These are phyloP conservation scores for Notarius lentiginosus DNA, from an alignment of 2,113 vertebrate genomes.

Conservation along the genomic window DNA sequence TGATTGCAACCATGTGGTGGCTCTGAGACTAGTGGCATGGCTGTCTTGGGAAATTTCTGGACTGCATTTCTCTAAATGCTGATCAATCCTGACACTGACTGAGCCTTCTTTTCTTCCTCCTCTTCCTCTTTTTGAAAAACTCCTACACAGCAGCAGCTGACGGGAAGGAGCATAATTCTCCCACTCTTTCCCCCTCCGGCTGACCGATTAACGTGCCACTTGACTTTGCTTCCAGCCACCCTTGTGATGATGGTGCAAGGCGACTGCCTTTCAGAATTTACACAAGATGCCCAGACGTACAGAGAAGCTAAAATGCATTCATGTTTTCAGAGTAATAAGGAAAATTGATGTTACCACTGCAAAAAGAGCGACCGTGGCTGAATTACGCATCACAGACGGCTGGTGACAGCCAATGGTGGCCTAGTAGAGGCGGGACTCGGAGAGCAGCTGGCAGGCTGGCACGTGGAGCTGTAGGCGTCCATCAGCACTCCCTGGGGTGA, in stretches of 20 bases:
- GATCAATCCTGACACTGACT: constrained; percentile 70
- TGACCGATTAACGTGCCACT: constrained; percentile 62
- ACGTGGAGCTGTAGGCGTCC: constrained; percentile 26
- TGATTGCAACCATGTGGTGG: constrained; percentile 60
- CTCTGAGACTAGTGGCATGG: constrained; percentile 58
- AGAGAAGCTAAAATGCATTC: constrained; percentile 58
- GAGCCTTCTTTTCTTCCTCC: constrained; percentile 53
- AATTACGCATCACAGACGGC: constrained; percentile 12
- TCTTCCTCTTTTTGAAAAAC: constrained; percentile 68
- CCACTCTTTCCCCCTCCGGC: constrained; percentile 49
- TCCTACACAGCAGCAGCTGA: constrained; percentile 66
- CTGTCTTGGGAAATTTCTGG: constrained; percentile 61
- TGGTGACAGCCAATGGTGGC: constrained; percentile 7
- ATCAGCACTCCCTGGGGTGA: constrained; percentile 22
- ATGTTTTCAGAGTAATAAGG: constrained; percentile 62
- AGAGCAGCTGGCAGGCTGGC: constrained; percentile 33
- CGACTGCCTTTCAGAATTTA: constrained; percentile 53
- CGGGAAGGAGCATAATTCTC: constrained; percentile 62
- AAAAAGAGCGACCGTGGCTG: constrained; percentile 63
- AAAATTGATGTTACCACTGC: constrained; percentile 63
- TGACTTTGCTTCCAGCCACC: constrained; percentile 67
- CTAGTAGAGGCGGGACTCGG: neutral
- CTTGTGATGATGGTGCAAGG: constrained; percentile 44
- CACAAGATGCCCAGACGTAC: constrained; percentile 68
- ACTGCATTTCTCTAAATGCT: constrained; percentile 71